Evolutionary conservation across 1,140 invertebrate species (phyloP), one percentile per base, ranked within the genome.

Genomic region (Thalassaphorura encarpata): DNA sequence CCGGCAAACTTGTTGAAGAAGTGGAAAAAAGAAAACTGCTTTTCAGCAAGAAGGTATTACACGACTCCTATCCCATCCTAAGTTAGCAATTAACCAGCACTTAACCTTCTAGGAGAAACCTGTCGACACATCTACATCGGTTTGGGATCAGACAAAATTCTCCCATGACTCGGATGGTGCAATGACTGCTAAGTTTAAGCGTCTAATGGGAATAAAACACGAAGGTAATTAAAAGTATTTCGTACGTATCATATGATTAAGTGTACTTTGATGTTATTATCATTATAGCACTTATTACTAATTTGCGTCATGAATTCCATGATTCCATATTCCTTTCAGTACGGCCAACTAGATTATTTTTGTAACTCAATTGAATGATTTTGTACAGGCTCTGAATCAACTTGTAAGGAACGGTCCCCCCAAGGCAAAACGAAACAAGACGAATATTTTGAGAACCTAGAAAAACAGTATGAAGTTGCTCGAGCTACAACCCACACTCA

Each of bases 391-490:
- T n/a, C n/a, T n/a, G n/a, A n/a, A n/a, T n/a, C n/a, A n/a, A n/a
- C n/a, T n/a, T n/a, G n/a, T n/a, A n/a, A n/a, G n/a, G n/a, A n/a
- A n/a, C n/a, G n/a, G n/a, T n/a, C n/a, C n/a, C n/a, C n/a, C n/a
- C n/a, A n/a, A n/a, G n/a, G n/a, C n/a, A n/a, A n/a, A n/a, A n/a
- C n/a, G n/a, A n/a, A n/a, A n/a, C n/a, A n/a, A n/a, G n/a, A n/a
- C n/a, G n/a, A 93, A 71, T 81, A 95, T 73, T 95, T 96, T 70
- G 80, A 80, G 50, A 83, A 84, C 36, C 85, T 97, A 80, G 91
- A 96, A 67, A 83, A 88, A 61, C 90, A 97, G 69, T 97, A 97
- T 69, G 89, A 94, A 72, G 87, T 91, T 43, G 92, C 92, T 2
- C 73, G 92, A 45, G 86, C 89, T 53, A 85, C 89, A 13, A 96